These are phyloP conservation scores for Microplitis deprimator DNA, from an alignment of 2,888 invertebrate genomes.

Conservation along the genomic window DNA sequence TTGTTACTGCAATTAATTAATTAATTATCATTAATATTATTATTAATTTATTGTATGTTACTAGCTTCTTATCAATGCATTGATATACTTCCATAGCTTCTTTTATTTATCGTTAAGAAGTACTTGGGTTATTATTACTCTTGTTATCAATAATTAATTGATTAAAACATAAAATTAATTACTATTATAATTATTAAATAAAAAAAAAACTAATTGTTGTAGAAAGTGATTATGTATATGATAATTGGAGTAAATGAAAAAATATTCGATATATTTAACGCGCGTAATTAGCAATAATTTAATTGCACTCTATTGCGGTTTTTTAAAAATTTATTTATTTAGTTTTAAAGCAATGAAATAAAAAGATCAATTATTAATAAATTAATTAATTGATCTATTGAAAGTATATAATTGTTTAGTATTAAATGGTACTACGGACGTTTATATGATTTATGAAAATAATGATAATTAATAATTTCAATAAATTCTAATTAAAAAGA, in stretches of 20 bases:
- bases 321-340: too few relatives aligned
- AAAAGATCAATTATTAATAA: too few relatives aligned
- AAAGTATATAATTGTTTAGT: neutral
- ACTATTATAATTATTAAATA: conserved; percentile 44
- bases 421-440: neutral
- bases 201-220: neutral
- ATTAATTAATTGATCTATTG: neutral
- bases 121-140: conserved; percentile 8
- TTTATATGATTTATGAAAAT: neutral
- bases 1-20: conserved; percentile 12
- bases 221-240: conserved; percentile 5
- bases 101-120: neutral
- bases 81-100: conserved; percentile 12
- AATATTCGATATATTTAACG: neutral
- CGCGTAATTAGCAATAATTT: too few relatives aligned
- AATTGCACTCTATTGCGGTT: too few relatives aligned
- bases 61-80: neutral
- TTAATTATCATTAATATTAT: conserved; percentile 2
- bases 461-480: neutral
- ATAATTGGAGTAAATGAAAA: neutral
- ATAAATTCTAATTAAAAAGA: neutral
- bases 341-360: too few relatives aligned
- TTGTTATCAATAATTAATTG: conserved; percentile 12
- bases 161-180: conserved; percentile 5
- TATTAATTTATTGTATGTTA: conserved; percentile 6